Conservation (phyloP, 2,113 vertebrate genomes). For the Tichodroma muraria region DNA sequence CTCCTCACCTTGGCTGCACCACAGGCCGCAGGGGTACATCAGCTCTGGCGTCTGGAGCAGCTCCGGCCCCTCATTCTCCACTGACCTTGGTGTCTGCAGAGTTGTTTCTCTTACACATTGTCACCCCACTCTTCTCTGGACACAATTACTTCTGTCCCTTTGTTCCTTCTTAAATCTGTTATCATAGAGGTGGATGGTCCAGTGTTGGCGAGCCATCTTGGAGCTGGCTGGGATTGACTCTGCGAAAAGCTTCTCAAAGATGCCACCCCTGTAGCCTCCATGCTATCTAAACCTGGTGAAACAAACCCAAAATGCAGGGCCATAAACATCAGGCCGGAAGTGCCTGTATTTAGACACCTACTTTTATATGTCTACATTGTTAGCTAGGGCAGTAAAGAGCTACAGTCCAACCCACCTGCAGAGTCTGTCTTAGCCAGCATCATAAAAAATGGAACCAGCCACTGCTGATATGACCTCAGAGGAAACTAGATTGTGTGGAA, state of each 20-base stretch:
- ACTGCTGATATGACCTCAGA: not conserved
- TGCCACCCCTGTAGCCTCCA: not conserved
- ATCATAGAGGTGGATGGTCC: no score
- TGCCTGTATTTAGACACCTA: not conserved
- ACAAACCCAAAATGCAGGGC: not conserved
- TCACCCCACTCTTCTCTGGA: not conserved
- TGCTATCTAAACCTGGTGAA: not conserved
- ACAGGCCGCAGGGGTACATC: not conserved
- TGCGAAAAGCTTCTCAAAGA: not conserved
- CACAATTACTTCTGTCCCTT: no score
- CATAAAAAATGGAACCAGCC: not conserved
- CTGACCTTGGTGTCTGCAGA: not conserved
- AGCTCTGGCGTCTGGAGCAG: not conserved
- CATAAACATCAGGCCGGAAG: not conserved
- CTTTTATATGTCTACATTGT: not conserved
- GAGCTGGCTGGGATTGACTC: not conserved
- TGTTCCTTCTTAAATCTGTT: not conserved
- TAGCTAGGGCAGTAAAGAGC: not conserved
- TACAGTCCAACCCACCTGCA: not conserved
- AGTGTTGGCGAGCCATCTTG: not conserved
- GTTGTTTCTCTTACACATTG: not conserved
- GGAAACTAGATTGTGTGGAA: not conserved
- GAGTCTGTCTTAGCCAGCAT: not conserved
- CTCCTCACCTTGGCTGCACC: not conserved
- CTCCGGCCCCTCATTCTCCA: not conserved